Evolutionary conservation across 2,113 vertebrate species (phyloP).

Genomic region (Chionodraco myersi): DNA sequence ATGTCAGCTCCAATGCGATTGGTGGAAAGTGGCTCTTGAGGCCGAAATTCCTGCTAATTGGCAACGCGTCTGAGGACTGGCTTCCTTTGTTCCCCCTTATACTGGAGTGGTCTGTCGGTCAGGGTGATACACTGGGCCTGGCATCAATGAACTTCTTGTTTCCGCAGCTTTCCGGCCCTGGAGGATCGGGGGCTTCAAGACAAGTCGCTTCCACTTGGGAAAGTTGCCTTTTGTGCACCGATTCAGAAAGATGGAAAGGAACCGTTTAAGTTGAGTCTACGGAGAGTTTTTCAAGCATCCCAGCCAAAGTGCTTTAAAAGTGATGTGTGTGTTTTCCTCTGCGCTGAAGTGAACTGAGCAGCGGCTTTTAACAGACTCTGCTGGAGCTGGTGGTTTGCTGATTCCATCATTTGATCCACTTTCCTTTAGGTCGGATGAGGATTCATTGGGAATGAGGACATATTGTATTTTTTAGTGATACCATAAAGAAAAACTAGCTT

Average conservation of each 20-base stretch:
- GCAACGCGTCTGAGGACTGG: slow-evolving; percentile 70
- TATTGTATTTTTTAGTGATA: slow-evolving; percentile 42
- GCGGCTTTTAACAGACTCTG: slow-evolving; percentile 27
- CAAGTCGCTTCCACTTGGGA: slow-evolving; percentile 72
- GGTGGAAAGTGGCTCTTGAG: slow-evolving; percentile 77
- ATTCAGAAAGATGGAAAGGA: slow-evolving; percentile 17
- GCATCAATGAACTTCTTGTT: slow-evolving; percentile 81
- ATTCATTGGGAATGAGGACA: slow-evolving; percentile 57
- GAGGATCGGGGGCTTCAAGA: slow-evolving; percentile 64
- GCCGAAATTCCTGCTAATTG: slow-evolving; percentile 82
- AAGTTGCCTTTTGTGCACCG: slow-evolving; percentile 61
- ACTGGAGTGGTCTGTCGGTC: slow-evolving; percentile 74
- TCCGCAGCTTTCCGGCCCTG: slow-evolving; percentile 49
- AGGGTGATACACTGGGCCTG: slow-evolving; percentile 65
- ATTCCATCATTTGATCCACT: slow-evolving; percentile 61
- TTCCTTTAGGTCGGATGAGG: slow-evolving; percentile 61
- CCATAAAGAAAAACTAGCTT: slow-evolving; percentile 2
- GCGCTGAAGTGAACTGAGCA: slow-evolving; percentile 36
- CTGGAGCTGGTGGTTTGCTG: slow-evolving; percentile 38
- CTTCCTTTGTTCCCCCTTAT: slow-evolving; percentile 70
- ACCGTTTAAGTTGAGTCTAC: slow-evolving; percentile 15
- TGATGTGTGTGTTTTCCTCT: slow-evolving; percentile 11
- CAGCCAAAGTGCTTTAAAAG: slow-evolving; percentile 1
- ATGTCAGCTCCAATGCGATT: slow-evolving; percentile 68
- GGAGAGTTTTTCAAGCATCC: slow-evolving; percentile 31